phyloP scores from a whole-genome alignment of 2,888 invertebrate species.

The Lucinisca nassula region DNA sequence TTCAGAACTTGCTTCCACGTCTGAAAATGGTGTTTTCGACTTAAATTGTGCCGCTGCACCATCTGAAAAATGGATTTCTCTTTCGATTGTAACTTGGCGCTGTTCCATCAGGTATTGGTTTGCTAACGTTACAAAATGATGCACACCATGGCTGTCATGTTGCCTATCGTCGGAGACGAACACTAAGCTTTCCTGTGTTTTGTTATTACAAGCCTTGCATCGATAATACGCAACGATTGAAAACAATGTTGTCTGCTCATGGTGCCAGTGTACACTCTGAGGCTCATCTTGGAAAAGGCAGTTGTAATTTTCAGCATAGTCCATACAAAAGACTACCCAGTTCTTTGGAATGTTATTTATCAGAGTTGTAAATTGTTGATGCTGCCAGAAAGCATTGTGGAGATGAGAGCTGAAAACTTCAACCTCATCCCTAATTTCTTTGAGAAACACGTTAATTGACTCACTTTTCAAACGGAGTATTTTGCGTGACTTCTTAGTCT shows the following conservation, averaged over 20 bases:
- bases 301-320: constrained; percentile 43
- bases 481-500: not conserved
- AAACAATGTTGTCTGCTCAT: constrained; percentile 17
- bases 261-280: constrained; percentile 34
- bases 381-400: constrained; percentile 32
- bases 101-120: constrained; percentile 3
- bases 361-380: constrained; percentile 11
- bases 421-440: constrained; percentile 13
- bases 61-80: constrained; percentile 39
- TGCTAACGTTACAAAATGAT: constrained; percentile 15
- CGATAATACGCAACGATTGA: constrained; percentile 14
- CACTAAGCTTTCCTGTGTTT: constrained; percentile 20
- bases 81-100: constrained; percentile 13
- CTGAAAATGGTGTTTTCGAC: constrained; percentile 32
- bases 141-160: constrained; percentile 35
- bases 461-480: constrained; percentile 7
- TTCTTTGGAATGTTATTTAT: constrained; percentile 12
- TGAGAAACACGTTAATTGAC: not conserved
- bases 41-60: constrained; percentile 27
- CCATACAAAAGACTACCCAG: constrained; percentile 27
- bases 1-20: constrained; percentile 6
- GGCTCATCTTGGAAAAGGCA: constrained; percentile 49
- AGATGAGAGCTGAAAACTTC: not conserved
- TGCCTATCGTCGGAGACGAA: constrained; percentile 23
- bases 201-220: constrained; percentile 19